Evolutionary conservation across 1,140 invertebrate genomes (phyloP).

Genomic region (Phymorhynchus buccinoides): DNA sequence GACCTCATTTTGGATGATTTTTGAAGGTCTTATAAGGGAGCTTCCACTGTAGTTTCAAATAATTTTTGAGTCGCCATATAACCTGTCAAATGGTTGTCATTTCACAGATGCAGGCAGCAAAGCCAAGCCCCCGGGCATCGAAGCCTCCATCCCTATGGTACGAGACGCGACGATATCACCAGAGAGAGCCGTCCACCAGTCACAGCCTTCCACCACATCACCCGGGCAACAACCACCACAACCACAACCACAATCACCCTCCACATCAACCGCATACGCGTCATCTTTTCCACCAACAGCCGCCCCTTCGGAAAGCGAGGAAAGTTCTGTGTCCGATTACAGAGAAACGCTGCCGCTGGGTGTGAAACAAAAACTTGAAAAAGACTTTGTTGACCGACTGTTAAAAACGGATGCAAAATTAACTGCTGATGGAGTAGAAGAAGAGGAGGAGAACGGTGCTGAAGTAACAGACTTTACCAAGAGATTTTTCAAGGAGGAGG

Average conservation of each 20-base stretch:
- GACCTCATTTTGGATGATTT: no score
- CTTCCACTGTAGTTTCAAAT: no score
- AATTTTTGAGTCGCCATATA: no score
- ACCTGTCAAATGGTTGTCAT: no score
- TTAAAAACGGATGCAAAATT: neutral
- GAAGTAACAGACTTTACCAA: neutral
- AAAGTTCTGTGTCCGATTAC: neutral
- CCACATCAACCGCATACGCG: neutral
- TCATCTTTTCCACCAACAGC: neutral
- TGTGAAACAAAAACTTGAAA: neutral
- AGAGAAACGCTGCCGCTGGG: neutral
- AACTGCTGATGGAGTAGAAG: no score
- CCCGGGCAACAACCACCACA: neutral
- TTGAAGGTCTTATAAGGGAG: no score
- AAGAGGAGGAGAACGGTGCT: neutral
- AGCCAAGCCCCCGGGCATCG: neutral
- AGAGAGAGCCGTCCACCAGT: neutral
- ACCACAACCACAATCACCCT: neutral
- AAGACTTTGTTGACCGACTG: neutral
- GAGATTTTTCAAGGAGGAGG: neutral
- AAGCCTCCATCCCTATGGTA: slow-evolving; percentile 7
- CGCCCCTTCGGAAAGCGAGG: neutral
- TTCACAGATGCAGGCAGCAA: slow-evolving; percentile 9
- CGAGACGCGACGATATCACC: neutral
- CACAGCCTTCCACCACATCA: neutral